Base-by-base conservation (phyloP, 2,113 vertebrate genomes). In the Grantiella picta region DNA sequence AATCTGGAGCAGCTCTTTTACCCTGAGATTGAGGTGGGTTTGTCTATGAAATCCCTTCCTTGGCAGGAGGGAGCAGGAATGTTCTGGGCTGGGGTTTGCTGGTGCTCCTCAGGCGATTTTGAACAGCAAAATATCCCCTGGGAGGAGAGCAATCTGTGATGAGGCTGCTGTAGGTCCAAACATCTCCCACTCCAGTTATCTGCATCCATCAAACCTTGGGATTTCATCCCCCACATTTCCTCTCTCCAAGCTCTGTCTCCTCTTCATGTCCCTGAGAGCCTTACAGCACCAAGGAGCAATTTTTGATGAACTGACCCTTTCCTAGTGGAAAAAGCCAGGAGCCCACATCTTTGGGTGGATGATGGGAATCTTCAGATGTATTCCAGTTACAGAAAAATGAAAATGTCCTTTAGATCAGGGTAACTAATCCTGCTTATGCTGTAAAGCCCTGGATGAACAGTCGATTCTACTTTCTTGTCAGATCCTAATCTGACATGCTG, bases 401-500 rank as follows among this genome's bases (percentile, higher is more conserved):
- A 96, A 97, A 96, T 88, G 94, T 92, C 80, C 93, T 96, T 97
- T 95, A 86, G 90, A 95, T 92, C 80, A 68, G 94, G 68, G 84
- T 78, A 94, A 96, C 95, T 97, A 97, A 97, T 97, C 94, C 93
- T 84, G 87, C 92, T 97, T 95, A 89, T 92, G 76, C 94, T 95
- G 89, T 92, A 95, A 96, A 97, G 86, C 80, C 79, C 71, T 23
- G 56, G 87, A 87, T 2, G 38, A 97, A 84, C 81, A 93, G 90
- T 94, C 23, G 53, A 94, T 97, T 95, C 89, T n/a, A 90, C 88
- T 95, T 84, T 69, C 91, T 71, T 83, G 92, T 97, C 96, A 94
- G 97, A 98, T 98, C 88, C 92, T 97, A 97, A 98, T 97, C 97
- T 97, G 94, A 91, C 96, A 94, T 54, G 57, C 71, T 89, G 97